phyloP scores from a whole-genome alignment of 2,888 invertebrate genomes.

The Himalopsyche tibetana region DNA sequence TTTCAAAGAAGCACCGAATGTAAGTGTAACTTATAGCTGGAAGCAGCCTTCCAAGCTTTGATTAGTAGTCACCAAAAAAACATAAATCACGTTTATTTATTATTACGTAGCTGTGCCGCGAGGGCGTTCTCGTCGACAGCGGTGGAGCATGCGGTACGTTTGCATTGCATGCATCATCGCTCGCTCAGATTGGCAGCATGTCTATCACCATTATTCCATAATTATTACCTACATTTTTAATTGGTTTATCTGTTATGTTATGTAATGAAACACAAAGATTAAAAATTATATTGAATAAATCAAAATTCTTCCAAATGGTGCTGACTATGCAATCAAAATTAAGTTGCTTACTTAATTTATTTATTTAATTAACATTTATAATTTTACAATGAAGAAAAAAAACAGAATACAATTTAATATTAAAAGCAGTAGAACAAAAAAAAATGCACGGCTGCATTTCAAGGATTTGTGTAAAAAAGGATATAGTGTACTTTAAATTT shows the following conservation, averaged over 20 bases:
- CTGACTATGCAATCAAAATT: background rate
- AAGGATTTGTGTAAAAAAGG: too few relatives aligned
- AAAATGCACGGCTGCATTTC: too few relatives aligned
- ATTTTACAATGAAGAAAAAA: too few relatives aligned
- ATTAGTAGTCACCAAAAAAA: conserved; percentile 11
- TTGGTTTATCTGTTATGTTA: background rate
- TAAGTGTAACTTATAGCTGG: background rate
- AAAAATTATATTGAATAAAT: background rate
- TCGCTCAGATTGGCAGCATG: background rate
- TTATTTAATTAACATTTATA: too few relatives aligned
- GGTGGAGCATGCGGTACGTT: background rate
- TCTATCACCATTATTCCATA: background rate
- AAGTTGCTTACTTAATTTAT: too few relatives aligned
- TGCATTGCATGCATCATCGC: conserved; percentile 6
- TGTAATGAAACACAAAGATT: background rate
- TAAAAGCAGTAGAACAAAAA: too few relatives aligned
- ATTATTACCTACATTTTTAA: background rate
- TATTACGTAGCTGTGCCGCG: background rate
- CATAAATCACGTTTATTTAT: conserved; percentile 23
- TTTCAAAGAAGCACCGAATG: background rate
- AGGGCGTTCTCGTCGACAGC: conserved; percentile 29
- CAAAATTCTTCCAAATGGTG: background rate
- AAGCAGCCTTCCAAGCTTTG: background rate
- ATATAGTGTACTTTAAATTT: too few relatives aligned
- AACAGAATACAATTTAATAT: too few relatives aligned